Evolutionary conservation across 2,888 invertebrate genomes (phyloP).

Genomic region (Apodemia zela): DNA sequence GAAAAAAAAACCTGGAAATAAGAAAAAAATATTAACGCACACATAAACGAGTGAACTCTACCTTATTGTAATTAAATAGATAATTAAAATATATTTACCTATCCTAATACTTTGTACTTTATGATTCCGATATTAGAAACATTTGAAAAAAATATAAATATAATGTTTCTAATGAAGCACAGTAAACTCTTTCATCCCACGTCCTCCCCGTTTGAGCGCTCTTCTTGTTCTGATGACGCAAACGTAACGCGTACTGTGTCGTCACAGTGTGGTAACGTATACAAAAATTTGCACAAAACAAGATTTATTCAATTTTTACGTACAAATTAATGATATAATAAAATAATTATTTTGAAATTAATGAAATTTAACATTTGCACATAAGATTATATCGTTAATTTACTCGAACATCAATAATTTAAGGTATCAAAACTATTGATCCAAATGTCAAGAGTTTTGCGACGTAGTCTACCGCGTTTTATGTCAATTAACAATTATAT

Average conservation of each 20-base stretch:
- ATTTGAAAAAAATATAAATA: constrained; percentile 59
- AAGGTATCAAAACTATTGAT: not conserved
- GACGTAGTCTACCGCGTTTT: not conserved
- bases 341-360: not conserved
- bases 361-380: constrained; percentile 23
- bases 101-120: constrained; percentile 76
- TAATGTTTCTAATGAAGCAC: constrained; percentile 57
- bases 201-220: constrained; percentile 70
- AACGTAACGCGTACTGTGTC: constrained; percentile 59
- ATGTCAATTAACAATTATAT: too few relatives aligned
- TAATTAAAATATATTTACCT: constrained; percentile 47
- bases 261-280: constrained; percentile 51
- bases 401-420: not conserved
- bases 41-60: not conserved
- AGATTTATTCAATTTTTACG: constrained; percentile 29
- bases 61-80: not conserved
- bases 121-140: constrained; percentile 71
- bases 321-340: constrained; percentile 1
- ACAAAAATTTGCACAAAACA: constrained; percentile 46
- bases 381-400: not conserved
- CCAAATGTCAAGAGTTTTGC: not conserved
- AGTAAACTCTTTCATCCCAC: constrained; percentile 54
- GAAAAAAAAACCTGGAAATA: constrained; percentile 57
- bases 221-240: constrained; percentile 73
- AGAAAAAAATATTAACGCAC: constrained; percentile 17